These are phyloP conservation scores for Apamea epomidion DNA, from an alignment of 2,888 invertebrate genomes.

Conservation along the genomic window DNA sequence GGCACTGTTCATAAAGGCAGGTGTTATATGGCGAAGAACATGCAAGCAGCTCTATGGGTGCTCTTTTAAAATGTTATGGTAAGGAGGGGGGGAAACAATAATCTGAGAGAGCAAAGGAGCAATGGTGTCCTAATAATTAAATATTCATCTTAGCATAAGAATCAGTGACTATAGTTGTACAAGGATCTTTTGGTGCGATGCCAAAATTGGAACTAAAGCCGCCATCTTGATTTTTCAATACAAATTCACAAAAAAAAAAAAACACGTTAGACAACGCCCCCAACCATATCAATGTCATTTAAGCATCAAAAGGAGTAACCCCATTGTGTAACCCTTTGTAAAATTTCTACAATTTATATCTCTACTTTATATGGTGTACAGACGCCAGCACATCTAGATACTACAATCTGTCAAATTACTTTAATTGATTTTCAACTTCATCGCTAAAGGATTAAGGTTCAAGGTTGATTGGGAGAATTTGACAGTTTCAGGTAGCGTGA, in stretches of 20 bases:
- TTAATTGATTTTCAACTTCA: no score
- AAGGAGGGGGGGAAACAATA: neutral
- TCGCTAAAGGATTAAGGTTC: no score
- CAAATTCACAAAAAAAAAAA: neutral
- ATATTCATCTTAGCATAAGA: neutral
- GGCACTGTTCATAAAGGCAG: no score
- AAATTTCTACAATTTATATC: no score
- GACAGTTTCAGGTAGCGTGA: no score
- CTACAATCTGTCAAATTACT: no score
- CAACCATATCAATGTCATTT: neutral
- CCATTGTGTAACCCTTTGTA: no score
- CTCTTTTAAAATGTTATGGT: neutral
- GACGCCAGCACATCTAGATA: no score
- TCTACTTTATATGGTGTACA: no score
- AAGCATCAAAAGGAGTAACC: no score
- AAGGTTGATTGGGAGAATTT: no score
- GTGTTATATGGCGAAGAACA: neutral
- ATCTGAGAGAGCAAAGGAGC: neutral
- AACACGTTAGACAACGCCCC: neutral
- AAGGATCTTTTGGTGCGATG: neutral
- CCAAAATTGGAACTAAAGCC: neutral
- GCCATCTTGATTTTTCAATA: neutral
- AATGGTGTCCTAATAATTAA: neutral
- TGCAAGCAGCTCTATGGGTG: neutral
- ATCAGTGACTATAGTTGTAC: neutral